These are phyloP conservation scores for Coleophora deauratella DNA, from an alignment of 2,888 invertebrate genomes.

Conservation along the genomic window DNA sequence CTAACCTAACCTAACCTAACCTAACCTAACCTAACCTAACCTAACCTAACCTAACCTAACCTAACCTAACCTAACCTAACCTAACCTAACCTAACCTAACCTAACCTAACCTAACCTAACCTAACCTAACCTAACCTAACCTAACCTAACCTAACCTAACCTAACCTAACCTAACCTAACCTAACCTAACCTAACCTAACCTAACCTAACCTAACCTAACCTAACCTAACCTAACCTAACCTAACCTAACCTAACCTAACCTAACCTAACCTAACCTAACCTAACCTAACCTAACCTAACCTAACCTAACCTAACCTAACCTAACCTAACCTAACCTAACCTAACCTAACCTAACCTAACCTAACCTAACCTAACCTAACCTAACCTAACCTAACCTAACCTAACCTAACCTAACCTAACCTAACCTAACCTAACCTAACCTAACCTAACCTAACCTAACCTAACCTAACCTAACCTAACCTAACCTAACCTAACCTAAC, in stretches of 20 bases:
- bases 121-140: conserved; percentile 6
- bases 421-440: too few relatives aligned
- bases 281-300: conserved; percentile 10
- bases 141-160: conserved; percentile 8
- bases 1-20: conserved; percentile 12
- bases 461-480: too few relatives aligned
- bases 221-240: conserved; percentile 12
- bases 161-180: conserved; percentile 8
- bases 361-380: too few relatives aligned
- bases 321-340: too few relatives aligned
- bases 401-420: too few relatives aligned
- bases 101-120: conserved; percentile 12
- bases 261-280: conserved; percentile 12
- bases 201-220: conserved; percentile 9
- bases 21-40: conserved; percentile 10
- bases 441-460: too few relatives aligned
- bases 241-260: conserved; percentile 11
- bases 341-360: too few relatives aligned
- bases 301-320: conserved; percentile 13
- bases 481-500: too few relatives aligned
- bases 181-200: conserved; percentile 7
- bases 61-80: conserved; percentile 17
- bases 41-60: conserved; percentile 12
- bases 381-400: too few relatives aligned
- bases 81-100: conserved; percentile 20